Conservation (phyloP, 1,140 invertebrate genomes). For the Pomacea maculata region DNA sequence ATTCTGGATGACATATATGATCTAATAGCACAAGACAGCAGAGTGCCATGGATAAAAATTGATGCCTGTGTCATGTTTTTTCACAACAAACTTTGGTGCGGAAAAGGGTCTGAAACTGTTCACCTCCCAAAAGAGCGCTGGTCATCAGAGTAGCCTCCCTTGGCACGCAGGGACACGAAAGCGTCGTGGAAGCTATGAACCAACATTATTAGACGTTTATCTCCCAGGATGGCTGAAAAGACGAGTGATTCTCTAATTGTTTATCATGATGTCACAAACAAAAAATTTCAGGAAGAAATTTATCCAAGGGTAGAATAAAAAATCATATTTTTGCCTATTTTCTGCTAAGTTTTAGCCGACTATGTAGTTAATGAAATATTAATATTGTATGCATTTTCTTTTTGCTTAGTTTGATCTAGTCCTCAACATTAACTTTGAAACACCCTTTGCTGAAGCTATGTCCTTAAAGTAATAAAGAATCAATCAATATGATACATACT, state of each 20-base stretch:
- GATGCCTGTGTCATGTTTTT: constrained; percentile 18
- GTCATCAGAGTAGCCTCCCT: background rate
- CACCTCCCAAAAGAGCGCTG: too few species aligned
- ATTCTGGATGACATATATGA: constrained; percentile 15
- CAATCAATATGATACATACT: too few species aligned
- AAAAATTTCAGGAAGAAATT: constrained; percentile 22
- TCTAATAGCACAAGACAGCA: constrained; percentile 8
- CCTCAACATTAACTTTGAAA: background rate
- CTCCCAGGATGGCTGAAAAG: too few species aligned
- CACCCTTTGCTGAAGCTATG: too few species aligned
- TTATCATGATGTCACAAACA: constrained; percentile 12
- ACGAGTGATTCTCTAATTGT: background rate
- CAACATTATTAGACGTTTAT: background rate
- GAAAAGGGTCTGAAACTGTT: background rate
- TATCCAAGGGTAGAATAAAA: constrained; percentile 24
- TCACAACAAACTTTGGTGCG: background rate
- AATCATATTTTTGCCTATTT: background rate
- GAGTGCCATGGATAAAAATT: constrained; percentile 3
- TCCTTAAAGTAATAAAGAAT: too few species aligned
- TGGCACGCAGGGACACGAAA: background rate
- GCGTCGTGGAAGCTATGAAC: background rate
- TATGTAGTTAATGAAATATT: background rate
- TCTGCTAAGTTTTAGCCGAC: background rate
- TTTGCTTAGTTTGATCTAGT: background rate
- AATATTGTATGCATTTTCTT: background rate